Conservation (phyloP, 2,797 vertebrate species). For the Morelia viridis region DNA sequence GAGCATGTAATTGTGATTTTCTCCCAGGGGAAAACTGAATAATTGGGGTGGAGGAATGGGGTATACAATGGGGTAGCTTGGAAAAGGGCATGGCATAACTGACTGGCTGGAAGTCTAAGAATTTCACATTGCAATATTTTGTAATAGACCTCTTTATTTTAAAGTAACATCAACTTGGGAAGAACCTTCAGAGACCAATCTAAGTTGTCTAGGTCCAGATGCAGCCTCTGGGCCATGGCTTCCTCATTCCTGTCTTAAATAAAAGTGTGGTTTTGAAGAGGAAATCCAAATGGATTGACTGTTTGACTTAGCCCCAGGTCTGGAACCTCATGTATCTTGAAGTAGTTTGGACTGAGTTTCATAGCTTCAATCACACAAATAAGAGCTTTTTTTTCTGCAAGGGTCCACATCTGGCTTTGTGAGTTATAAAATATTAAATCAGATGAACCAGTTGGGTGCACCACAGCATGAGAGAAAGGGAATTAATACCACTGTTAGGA, state of each 20-base stretch:
- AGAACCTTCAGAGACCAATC: background rate
- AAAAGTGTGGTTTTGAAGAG: background rate
- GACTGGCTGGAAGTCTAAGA: background rate
- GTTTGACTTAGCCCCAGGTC: background rate
- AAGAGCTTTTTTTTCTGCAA: conserved; percentile 15
- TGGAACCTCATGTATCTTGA: background rate
- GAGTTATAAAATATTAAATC: conserved; percentile 37
- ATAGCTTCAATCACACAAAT: background rate
- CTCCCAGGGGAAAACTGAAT: background rate
- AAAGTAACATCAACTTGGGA: background rate
- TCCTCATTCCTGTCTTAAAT: background rate
- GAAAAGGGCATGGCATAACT: background rate
- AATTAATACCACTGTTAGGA: background rate
- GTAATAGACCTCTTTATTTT: background rate
- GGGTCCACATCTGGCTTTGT: conserved; percentile 29
- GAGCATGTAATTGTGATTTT: background rate
- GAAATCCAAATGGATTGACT: background rate
- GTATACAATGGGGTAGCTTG: background rate
- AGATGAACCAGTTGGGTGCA: background rate
- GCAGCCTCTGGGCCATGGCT: background rate
- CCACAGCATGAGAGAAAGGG: background rate
- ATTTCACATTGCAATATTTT: background rate
- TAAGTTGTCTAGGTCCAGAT: background rate
- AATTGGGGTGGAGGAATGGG: background rate
- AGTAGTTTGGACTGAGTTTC: background rate